phyloP scores from a whole-genome alignment of 2,113 vertebrate species.

The Ameiurus melas region DNA sequence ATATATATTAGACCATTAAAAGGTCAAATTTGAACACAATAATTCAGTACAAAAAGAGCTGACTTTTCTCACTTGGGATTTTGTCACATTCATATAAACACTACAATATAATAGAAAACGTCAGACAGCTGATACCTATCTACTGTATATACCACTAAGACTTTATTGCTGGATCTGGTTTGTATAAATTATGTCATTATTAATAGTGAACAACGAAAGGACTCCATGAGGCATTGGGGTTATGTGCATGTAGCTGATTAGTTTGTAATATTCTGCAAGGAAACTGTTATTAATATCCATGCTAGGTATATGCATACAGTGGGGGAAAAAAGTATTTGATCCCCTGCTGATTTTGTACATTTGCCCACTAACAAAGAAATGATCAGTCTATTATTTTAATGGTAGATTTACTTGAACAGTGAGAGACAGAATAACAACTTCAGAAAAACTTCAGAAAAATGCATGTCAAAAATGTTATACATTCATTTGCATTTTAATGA shows the following conservation, averaged over 20 bases:
- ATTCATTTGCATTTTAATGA: too few species aligned
- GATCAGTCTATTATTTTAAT: too few species aligned
- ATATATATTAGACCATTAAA: not conserved
- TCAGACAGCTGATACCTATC: not conserved
- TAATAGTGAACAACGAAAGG: not conserved
- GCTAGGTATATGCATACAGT: constrained; percentile 2
- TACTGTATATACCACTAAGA: not conserved
- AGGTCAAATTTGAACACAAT: not conserved
- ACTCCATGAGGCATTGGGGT: not conserved
- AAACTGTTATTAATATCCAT: not conserved
- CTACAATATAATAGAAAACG: not conserved
- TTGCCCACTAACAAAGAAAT: too few species aligned
- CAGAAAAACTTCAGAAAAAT: too few species aligned
- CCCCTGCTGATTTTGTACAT: too few species aligned
- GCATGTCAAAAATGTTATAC: too few species aligned
- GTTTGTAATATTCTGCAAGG: not conserved
- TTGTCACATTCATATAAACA: not conserved
- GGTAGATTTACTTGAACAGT: too few species aligned
- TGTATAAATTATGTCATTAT: not conserved
- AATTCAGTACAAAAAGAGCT: not conserved
- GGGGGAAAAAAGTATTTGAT: too few species aligned
- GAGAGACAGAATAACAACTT: too few species aligned
- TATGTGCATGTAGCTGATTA: not conserved
- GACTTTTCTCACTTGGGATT: not conserved
- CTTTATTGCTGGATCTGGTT: not conserved